Conservation (phyloP, 2,113 vertebrate genomes). For the Pantherophis guttatus region DNA sequence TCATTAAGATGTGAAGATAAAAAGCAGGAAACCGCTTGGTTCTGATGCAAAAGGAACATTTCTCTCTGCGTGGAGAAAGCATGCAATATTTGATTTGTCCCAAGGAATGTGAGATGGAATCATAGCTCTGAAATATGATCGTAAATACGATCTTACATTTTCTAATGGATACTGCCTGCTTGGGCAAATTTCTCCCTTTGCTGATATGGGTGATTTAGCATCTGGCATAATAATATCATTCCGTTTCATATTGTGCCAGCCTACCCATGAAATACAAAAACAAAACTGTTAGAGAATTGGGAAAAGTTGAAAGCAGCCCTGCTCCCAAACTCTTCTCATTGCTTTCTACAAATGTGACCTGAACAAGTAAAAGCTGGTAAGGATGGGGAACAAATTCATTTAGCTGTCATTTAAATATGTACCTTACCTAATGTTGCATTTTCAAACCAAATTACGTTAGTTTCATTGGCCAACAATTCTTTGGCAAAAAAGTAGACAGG, state of each 20-base stretch:
- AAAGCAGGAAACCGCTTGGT: constrained; percentile 41
- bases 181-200: not conserved
- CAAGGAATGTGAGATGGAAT: not conserved
- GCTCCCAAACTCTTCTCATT: not conserved
- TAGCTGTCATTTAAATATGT: not conserved
- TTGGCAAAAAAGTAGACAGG: not conserved
- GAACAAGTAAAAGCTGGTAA: not conserved
- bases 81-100: not conserved
- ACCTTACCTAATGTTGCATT: not conserved
- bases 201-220: not conserved
- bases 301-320: not conserved
- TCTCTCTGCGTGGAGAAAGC: not conserved
- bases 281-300: not conserved
- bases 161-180: not conserved
- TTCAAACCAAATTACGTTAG: not conserved
- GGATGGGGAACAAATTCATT: not conserved
- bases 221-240: not conserved
- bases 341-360: not conserved
- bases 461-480: not conserved
- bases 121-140: not conserved
- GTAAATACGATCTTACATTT: not conserved
- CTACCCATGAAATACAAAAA: not conserved
- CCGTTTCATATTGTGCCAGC: not conserved
- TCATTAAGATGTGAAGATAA: constrained; percentile 32
- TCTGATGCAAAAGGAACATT: not conserved